Conservation (phyloP, 2,797 vertebrate species). For the Poecilia wingei region DNA sequence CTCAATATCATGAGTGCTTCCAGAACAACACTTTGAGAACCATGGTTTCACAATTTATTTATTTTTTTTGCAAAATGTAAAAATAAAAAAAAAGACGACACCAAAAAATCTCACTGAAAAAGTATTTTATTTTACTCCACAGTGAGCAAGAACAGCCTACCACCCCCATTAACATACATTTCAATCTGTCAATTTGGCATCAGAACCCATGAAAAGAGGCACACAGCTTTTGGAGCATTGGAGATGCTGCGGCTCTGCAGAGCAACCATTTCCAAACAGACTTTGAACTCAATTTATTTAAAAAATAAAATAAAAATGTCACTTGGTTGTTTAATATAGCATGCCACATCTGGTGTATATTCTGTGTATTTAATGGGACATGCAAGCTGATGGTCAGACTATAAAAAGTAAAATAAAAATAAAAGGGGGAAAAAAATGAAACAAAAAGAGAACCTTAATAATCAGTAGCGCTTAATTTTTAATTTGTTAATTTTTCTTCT, state of each 20-base stretch:
- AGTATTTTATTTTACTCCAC: slow-evolving; percentile 84
- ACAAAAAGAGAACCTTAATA: slow-evolving; percentile 60
- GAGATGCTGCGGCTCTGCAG: slow-evolving; percentile 39
- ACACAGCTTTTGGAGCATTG: slow-evolving; percentile 17
- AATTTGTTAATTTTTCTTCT: slow-evolving; percentile 41
- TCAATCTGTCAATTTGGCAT: slow-evolving; percentile 71
- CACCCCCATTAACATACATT: slow-evolving; percentile 34
- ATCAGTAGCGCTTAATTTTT: slow-evolving; percentile 29
- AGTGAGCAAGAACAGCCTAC: slow-evolving; percentile 60
- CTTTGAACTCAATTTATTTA: slow-evolving; percentile 25
- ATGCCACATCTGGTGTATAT: slow-evolving; percentile 34
- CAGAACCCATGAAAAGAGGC: slow-evolving; percentile 38
- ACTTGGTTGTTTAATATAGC: slow-evolving; percentile 33
- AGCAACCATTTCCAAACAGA: slow-evolving; percentile 29
- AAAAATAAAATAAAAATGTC: neutral
- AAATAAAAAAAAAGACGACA: neutral
- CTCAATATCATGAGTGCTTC: neutral
- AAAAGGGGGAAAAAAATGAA: neutral
- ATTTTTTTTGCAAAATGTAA: neutral
- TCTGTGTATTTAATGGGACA: slow-evolving; percentile 45
- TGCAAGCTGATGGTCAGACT: slow-evolving; percentile 50
- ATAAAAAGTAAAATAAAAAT: slow-evolving; percentile 16
- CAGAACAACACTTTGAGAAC: neutral
- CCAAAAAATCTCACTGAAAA: slow-evolving; percentile 72
- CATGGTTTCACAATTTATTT: neutral